Evolutionary conservation across 2,797 vertebrate species (phyloP), one percentile per base, ranked within the genome.

Genomic region (Sparidentex hasta): DNA sequence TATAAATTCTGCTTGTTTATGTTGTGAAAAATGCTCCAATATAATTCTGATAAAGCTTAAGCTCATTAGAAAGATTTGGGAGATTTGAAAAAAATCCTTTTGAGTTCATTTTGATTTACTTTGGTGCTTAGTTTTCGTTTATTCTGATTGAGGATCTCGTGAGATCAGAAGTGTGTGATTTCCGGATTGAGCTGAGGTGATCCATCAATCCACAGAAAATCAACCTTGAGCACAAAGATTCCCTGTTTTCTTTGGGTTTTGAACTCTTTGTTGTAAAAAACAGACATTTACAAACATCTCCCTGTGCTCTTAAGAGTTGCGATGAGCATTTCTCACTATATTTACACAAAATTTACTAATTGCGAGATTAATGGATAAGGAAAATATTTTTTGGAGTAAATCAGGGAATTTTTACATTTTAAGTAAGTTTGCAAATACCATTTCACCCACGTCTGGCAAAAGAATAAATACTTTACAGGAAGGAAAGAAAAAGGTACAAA

Each of bases 361-460:
- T 33, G n/a, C 33, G 5, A 1, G 18, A 43, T 16, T 23, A 25
- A 29, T 5, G 18, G 4, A 41, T 48, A 4, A 13, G 12, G 3
- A 50, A 67, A 63, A 50, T 23, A 2, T 21, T 47, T 12, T 12
- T 0, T 11, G 1, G 7, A 21, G 17, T 21, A 33, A 54, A 59
- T 52, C 12, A 5, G 23, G 13, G 0, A 27, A 21, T 74, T 51
- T 16, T 65, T 27, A 54, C 1, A 20, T 44, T 48, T 74, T 18
- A 71, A 41, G 29, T 23, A 41, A 27, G 25, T 80, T 82, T 84
- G 84, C 82, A 84, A 85, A 86, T 56, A 81, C 79, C 71, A 17
- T 63, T 78, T 65, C 5, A 74, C 76, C 20, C 73, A 74, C 12
- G 50, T 67, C 51, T 25, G 27, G 18, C 3, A 47, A 72, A 68